phyloP scores from a whole-genome alignment of 1,140 invertebrate species.

The Idris sp. region DNA sequence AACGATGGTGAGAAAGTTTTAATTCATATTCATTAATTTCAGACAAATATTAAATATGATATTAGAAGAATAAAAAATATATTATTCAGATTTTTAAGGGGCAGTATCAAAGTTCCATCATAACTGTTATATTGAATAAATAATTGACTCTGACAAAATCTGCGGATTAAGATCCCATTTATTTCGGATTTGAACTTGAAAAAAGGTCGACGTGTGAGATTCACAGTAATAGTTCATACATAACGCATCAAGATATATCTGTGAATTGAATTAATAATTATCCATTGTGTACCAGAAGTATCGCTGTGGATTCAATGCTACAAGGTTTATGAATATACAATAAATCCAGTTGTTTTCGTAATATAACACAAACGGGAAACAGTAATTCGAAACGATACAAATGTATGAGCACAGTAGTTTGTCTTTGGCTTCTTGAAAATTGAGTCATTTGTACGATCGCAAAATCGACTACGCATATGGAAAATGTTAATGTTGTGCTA shows the following conservation, averaged over 20 bases:
- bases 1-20: too few species aligned
- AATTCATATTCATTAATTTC: too few species aligned
- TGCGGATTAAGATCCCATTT: too few species aligned
- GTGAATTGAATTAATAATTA: slow-evolving; percentile 28
- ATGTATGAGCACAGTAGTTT: slow-evolving; percentile 41
- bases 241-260: slow-evolving; percentile 21
- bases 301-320: not conserved
- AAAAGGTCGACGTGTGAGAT: too few species aligned
- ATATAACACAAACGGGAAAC: slow-evolving; percentile 22
- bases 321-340: slow-evolving; percentile 50
- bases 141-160: too few species aligned
- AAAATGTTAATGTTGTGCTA: slow-evolving; percentile 69
- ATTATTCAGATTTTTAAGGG: too few species aligned
- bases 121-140: too few species aligned
- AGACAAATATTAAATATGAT: too few species aligned
- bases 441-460: slow-evolving; percentile 38
- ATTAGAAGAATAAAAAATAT: too few species aligned
- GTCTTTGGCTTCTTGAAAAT: slow-evolving; percentile 39
- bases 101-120: too few species aligned
- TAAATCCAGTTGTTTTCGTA: slow-evolving; percentile 36
- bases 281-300: slow-evolving; percentile 18
- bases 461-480: slow-evolving; percentile 17
- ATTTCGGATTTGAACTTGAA: too few species aligned
- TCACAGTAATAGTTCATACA: not conserved
- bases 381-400: slow-evolving; percentile 31